Conservation (phyloP, 2,888 invertebrate genomes). For the Callinectes sapidus region DNA sequence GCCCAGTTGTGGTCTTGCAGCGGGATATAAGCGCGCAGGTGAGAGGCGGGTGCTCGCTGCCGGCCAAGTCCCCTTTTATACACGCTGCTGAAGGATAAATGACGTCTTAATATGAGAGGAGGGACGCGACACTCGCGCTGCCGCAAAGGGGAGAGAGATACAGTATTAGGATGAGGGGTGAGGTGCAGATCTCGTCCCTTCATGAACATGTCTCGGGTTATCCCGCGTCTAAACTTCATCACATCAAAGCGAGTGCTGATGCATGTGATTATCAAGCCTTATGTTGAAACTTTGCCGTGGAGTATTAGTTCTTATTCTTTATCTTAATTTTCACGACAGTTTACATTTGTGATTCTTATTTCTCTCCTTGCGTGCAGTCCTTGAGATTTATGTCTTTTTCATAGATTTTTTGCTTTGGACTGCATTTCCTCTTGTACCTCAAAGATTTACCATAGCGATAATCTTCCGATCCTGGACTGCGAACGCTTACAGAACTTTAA, state of each 20-base stretch:
- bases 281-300: not conserved
- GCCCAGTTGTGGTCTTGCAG: conserved; percentile 15
- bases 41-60: conserved; percentile 1
- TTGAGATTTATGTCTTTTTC: too few relatives aligned
- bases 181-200: not conserved
- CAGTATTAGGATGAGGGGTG: not conserved
- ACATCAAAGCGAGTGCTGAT: not conserved
- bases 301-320: not conserved
- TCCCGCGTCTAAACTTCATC: not conserved
- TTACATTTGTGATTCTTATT: not conserved
- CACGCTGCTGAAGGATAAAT: not conserved
- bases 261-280: not conserved
- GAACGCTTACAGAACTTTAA: not conserved
- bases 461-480: not conserved
- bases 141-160: not conserved
- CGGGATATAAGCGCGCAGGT: conserved; percentile 41
- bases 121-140: not conserved
- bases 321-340: not conserved
- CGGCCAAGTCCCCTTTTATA: conserved; percentile 19
- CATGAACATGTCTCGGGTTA: not conserved
- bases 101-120: not conserved
- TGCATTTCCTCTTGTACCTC: not conserved
- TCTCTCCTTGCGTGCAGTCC: too few relatives aligned
- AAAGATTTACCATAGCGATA: not conserved
- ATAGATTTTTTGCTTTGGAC: too few relatives aligned